A percentile compares a stretch with the other conserved stretches of the same genome.
Conservation (phyloP, 2,113 vertebrate species). For the Protobothrops mucrosquamatus region DNA sequence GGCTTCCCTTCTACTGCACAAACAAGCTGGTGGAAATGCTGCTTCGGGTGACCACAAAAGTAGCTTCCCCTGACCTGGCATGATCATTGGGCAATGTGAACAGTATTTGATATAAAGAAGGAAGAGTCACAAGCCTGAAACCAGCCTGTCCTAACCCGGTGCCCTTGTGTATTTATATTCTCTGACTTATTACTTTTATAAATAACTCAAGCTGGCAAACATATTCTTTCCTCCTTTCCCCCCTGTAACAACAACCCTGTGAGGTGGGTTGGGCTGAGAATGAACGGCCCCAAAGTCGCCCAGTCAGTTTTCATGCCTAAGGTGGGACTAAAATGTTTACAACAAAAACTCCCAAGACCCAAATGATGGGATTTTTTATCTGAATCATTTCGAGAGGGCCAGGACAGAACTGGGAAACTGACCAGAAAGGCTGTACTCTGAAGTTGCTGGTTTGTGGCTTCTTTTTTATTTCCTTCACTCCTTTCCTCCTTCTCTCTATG, state of each 20-base stretch:
- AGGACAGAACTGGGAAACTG: slow-evolving; percentile 23
- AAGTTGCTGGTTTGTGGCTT: slow-evolving; percentile 15
- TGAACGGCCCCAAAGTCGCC: neutral
- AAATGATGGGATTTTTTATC: neutral
- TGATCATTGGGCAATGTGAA: neutral
- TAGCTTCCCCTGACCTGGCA: neutral
- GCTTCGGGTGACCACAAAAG: neutral
- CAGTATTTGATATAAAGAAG: neutral
- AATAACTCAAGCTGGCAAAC: neutral
- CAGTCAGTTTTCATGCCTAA: neutral
- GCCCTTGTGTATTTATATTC: no score
- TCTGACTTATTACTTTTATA: neutral
- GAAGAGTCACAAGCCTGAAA: no score
- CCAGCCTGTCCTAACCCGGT: neutral
- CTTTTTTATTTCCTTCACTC: rapidly evolving
- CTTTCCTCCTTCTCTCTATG: neutral
- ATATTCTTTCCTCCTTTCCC: neutral
- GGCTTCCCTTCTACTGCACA: neutral
- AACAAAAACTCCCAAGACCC: neutral
- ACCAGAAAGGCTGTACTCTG: neutral
- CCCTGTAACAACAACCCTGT: neutral
- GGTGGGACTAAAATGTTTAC: neutral
- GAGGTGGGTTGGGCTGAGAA: neutral
- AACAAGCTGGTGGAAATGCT: neutral
- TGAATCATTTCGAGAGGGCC: slow-evolving; percentile 5